These are phyloP conservation scores for Acipenser oxyrinchus DNA, from an alignment of 2,797 vertebrate genomes.

Conservation along the genomic window DNA sequence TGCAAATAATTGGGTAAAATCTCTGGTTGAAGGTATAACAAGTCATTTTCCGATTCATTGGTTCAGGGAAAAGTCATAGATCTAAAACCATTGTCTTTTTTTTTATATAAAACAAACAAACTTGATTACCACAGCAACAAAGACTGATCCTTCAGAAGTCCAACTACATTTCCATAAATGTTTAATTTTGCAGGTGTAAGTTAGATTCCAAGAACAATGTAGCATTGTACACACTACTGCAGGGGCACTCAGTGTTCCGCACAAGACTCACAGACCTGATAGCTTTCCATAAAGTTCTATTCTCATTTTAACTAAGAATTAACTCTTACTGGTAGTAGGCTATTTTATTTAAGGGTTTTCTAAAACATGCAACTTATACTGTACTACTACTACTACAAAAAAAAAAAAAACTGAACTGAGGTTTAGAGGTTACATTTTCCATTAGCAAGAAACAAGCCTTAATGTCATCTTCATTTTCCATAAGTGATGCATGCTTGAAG, in stretches of 20 bases:
- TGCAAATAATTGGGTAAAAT: slow-evolving; percentile 39
- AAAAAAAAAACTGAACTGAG: too few relatives aligned
- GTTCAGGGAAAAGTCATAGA: slow-evolving; percentile 35
- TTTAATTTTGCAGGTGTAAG: slow-evolving; percentile 12
- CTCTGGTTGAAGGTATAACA: slow-evolving; percentile 33
- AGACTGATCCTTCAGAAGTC: slow-evolving; percentile 1
- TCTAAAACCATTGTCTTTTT: slow-evolving; percentile 19
- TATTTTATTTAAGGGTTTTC: too few relatives aligned
- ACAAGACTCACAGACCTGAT: neutral
- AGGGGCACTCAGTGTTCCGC: slow-evolving; percentile 3
- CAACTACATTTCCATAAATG: slow-evolving; percentile 10
- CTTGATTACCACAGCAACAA: slow-evolving; percentile 11
- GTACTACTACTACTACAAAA: too few relatives aligned
- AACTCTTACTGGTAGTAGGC: too few relatives aligned
- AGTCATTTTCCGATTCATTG: slow-evolving; percentile 50
- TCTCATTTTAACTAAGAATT: too few relatives aligned
- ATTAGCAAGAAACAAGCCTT: too few relatives aligned
- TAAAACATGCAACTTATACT: too few relatives aligned
- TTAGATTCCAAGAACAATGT: neutral
- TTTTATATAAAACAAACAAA: slow-evolving; percentile 7
- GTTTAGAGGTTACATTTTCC: too few relatives aligned
- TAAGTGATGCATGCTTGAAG: too few relatives aligned
- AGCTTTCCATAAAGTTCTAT: neutral
- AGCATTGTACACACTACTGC: too few relatives aligned
- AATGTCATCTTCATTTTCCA: too few relatives aligned